phyloP scores from a whole-genome alignment of 2,888 invertebrate genomes.

The Nycteola revayana region DNA sequence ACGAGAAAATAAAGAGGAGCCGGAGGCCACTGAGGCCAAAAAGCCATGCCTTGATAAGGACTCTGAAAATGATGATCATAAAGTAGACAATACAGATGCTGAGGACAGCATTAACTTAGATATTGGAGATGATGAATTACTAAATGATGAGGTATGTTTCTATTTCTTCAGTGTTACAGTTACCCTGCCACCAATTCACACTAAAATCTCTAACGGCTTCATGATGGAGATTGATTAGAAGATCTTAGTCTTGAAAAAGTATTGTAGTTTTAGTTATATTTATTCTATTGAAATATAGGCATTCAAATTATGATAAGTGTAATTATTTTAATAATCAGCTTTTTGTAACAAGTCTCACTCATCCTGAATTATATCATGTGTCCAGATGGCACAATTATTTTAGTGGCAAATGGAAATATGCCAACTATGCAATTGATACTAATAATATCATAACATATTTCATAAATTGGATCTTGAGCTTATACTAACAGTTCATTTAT shows the following conservation, averaged over 20 bases:
- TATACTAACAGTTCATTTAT: slow-evolving; percentile 30
- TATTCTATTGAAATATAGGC: slow-evolving; percentile 21
- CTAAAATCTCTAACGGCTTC: slow-evolving; percentile 55
- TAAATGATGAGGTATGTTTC: slow-evolving; percentile 88
- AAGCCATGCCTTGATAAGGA: slow-evolving; percentile 67
- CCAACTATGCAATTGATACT: slow-evolving; percentile 33
- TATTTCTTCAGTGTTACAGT: slow-evolving; percentile 74
- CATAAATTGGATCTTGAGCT: slow-evolving; percentile 5
- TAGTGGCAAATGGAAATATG: slow-evolving; percentile 39
- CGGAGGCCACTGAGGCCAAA: slow-evolving; percentile 57
- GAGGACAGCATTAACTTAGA: slow-evolving; percentile 91
- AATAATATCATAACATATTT: slow-evolving; percentile 3
- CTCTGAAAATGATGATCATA: slow-evolving; percentile 56
- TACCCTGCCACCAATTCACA: slow-evolving; percentile 48
- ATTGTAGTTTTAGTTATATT: background rate
- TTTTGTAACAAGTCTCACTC: slow-evolving; percentile 13
- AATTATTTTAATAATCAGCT: slow-evolving; percentile 25
- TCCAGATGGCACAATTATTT: slow-evolving; percentile 27
- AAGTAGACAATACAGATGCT: slow-evolving; percentile 84
- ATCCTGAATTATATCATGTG: slow-evolving; percentile 4
- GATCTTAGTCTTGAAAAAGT: background rate
- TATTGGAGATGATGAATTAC: slow-evolving; percentile 90
- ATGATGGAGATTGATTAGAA: slow-evolving; percentile 68
- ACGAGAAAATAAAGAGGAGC: slow-evolving; percentile 60
- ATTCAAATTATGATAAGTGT: slow-evolving; percentile 11